Evolutionary conservation across 2,888 invertebrate species (phyloP).

Genomic region (Dioctria rufipes): DNA sequence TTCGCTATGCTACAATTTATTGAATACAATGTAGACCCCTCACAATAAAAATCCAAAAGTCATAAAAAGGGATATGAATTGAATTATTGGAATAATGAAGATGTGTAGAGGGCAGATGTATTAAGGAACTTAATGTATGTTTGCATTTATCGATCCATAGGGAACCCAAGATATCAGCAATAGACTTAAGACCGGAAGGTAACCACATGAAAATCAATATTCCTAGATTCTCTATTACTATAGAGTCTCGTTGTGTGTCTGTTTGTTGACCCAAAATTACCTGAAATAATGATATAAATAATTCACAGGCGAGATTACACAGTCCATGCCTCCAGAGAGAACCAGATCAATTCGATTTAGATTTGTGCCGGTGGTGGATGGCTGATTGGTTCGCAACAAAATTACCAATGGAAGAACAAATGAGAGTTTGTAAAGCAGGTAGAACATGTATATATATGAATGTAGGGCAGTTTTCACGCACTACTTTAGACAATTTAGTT

Average conservation of each 20-base stretch:
- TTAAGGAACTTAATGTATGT: background rate
- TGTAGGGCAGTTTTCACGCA: too few relatives aligned
- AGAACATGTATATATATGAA: too few relatives aligned
- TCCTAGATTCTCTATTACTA: background rate
- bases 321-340: background rate
- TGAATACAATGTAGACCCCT: constrained; percentile 10
- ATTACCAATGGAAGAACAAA: background rate
- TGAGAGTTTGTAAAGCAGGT: too few relatives aligned
- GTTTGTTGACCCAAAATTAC: constrained; percentile 12
- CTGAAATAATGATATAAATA: constrained; percentile 50
- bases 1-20: constrained; percentile 19
- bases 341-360: constrained; percentile 42
- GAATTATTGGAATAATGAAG: constrained; percentile 28
- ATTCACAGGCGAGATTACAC: constrained; percentile 38
- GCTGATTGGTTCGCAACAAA: constrained; percentile 29
- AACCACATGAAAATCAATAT: too few relatives aligned
- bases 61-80: constrained; percentile 41
- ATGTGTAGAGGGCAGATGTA: background rate
- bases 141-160: too few relatives aligned
- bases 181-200: background rate
- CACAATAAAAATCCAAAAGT: constrained; percentile 43
- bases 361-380: constrained; percentile 15
- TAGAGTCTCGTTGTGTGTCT: background rate
- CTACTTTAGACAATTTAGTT: too few relatives aligned
- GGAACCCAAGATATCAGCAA: background rate